A percentile compares a stretch with the other conserved stretches of the same genome.
Evolutionary conservation across 1,140 invertebrate species (phyloP).

Genomic region (Platyscapa corneri): DNA sequence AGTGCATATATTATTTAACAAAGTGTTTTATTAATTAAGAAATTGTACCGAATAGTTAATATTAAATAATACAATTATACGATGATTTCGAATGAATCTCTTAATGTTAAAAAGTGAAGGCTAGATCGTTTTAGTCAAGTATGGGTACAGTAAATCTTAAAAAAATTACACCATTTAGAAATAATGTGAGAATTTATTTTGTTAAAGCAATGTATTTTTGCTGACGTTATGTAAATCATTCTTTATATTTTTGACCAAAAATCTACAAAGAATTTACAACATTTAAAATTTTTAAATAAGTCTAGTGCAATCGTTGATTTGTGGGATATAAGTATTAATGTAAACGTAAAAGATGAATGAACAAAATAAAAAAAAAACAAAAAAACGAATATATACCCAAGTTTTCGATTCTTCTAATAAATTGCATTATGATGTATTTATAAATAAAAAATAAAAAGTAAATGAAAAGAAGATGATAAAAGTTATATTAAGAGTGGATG

Average conservation of each 20-base stretch:
- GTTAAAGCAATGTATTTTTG: conserved; percentile 5
- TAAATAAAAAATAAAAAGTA: conserved; percentile 8
- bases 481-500: conserved; percentile 14
- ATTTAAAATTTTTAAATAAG: background rate
- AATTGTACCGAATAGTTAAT: conserved; percentile 31
- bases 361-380: background rate
- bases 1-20: conserved; percentile 27
- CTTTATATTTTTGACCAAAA: conserved; percentile 9
- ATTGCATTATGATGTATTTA: conserved; percentile 23
- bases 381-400: background rate
- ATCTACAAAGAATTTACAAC: conserved; percentile 16
- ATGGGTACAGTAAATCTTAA: background rate
- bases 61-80: conserved; percentile 15
- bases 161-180: background rate
- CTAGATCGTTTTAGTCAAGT: background rate
- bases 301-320: conserved; percentile 1
- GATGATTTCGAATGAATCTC: conserved; percentile 24
- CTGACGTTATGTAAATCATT: background rate
- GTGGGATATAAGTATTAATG: background rate
- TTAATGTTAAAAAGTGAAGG: conserved; percentile 3
- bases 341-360: background rate
- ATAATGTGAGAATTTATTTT: conserved; percentile 20
- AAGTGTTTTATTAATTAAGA: conserved; percentile 25
- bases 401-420: background rate
- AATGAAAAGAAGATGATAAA: background rate